Percentiles rank a stretch among this genome's conserved stretches.
phyloP scores from a whole-genome alignment of 53 echinoderm and acorn worm species.

The Luidia sarsii region DNA sequence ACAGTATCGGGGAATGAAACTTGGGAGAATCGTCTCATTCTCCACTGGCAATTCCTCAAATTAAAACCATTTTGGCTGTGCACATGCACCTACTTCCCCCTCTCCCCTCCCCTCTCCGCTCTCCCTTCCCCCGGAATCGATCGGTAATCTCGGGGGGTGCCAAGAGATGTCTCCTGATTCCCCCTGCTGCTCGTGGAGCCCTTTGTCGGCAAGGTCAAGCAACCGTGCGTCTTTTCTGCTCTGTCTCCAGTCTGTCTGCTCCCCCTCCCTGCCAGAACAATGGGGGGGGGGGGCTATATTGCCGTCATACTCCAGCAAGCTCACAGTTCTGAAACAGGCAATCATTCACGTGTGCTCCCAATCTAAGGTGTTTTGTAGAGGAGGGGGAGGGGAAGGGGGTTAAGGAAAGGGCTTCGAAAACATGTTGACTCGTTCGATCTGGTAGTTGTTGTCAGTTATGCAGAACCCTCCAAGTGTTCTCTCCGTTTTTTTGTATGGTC shows the following conservation, averaged over 20 bases:
- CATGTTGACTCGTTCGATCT: not conserved
- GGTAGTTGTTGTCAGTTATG: not conserved
- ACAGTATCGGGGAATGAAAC: too few relatives aligned
- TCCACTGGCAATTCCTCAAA: too few relatives aligned
- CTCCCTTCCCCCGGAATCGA: not conserved
- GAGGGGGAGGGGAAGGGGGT: too few relatives aligned
- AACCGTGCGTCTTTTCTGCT: conserved; percentile 7
- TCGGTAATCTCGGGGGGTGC: too few relatives aligned
- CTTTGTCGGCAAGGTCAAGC: conserved; percentile 43
- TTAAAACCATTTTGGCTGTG: not conserved
- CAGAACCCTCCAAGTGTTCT: not conserved
- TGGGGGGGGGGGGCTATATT: not conserved
- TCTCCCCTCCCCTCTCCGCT: not conserved
- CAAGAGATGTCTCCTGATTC: not conserved
- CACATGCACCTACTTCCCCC: not conserved
- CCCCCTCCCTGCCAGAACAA: not conserved
- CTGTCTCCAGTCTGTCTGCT: conserved; percentile 30
- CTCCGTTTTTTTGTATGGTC: not conserved
- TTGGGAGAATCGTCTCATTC: too few relatives aligned
- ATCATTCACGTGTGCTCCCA: not conserved
- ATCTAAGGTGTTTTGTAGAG: conserved; percentile 2
- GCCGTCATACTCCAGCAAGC: conserved; percentile 9
- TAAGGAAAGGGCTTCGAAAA: too few relatives aligned
- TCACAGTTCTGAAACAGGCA: not conserved
- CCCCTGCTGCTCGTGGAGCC: not conserved